phyloP scores from a whole-genome alignment of 1,140 invertebrate species.

The Anastatus disparis region DNA sequence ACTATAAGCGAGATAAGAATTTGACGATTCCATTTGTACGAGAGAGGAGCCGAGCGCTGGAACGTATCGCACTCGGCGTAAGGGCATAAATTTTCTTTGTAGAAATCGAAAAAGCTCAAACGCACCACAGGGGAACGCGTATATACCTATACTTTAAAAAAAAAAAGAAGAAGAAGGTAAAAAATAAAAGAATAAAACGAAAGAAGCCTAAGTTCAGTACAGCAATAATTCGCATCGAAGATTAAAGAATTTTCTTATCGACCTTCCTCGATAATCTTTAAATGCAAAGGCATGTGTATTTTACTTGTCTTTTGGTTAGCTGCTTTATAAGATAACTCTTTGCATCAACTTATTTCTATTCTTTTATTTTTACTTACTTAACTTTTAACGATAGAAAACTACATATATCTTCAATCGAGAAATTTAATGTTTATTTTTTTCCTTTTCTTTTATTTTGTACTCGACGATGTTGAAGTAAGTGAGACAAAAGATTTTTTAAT shows the following conservation, averaged over 20 bases:
- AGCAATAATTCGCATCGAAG: slow-evolving; percentile 25
- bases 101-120: slow-evolving; percentile 9
- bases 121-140: not conserved
- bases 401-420: too few species aligned
- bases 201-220: too few species aligned
- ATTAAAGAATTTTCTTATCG: slow-evolving; percentile 34
- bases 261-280: slow-evolving; percentile 13
- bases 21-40: slow-evolving; percentile 32
- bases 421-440: too few species aligned
- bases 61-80: slow-evolving; percentile 17
- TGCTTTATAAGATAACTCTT: slow-evolving; percentile 17
- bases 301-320: slow-evolving; percentile 3
- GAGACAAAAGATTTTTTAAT: too few species aligned
- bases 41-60: too few species aligned
- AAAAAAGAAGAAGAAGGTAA: not conserved
- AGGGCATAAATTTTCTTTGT: slow-evolving; percentile 20
- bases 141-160: not conserved
- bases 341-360: not conserved
- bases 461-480: too few species aligned
- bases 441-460: too few species aligned
- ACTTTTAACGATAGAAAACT: too few species aligned
- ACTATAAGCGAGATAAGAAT: slow-evolving; percentile 19
- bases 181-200: not conserved
- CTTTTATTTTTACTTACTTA: too few species aligned
- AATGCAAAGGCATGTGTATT: slow-evolving; percentile 20